phyloP scores from a whole-genome alignment of 2,113 vertebrate species.

The Leiothrix lutea region DNA sequence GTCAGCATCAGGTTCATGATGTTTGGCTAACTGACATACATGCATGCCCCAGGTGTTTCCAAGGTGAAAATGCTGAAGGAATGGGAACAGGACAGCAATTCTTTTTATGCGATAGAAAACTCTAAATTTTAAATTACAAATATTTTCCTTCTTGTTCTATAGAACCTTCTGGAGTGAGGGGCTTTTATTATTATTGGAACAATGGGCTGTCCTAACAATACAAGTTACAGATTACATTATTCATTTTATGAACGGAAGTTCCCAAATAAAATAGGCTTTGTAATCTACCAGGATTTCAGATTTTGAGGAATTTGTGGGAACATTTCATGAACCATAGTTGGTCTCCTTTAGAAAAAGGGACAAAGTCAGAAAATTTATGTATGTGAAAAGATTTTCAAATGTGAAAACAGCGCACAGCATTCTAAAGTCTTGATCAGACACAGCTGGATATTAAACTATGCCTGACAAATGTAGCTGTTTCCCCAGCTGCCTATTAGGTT shows the following conservation, averaged over 20 bases:
- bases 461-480: background rate
- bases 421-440: background rate
- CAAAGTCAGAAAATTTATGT: background rate
- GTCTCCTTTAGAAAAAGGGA: background rate
- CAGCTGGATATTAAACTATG: background rate
- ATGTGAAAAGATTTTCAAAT: background rate
- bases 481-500: background rate
- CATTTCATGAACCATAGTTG: background rate
- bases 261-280: background rate
- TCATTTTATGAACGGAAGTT: background rate
- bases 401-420: background rate
- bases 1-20: background rate
- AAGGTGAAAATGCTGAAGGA: background rate
- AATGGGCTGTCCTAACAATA: background rate
- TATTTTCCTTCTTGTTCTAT: background rate
- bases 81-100: background rate
- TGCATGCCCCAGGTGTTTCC: fast-evolving
- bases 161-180: background rate
- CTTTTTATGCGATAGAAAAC: background rate
- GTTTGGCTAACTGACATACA: background rate
- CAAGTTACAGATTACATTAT: background rate
- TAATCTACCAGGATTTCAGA: background rate
- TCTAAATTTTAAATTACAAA: background rate
- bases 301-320: background rate
- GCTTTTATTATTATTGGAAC: background rate